Evolutionary conservation across 2,888 invertebrate species (phyloP).

Genomic region (Machimus atricapillus): DNA sequence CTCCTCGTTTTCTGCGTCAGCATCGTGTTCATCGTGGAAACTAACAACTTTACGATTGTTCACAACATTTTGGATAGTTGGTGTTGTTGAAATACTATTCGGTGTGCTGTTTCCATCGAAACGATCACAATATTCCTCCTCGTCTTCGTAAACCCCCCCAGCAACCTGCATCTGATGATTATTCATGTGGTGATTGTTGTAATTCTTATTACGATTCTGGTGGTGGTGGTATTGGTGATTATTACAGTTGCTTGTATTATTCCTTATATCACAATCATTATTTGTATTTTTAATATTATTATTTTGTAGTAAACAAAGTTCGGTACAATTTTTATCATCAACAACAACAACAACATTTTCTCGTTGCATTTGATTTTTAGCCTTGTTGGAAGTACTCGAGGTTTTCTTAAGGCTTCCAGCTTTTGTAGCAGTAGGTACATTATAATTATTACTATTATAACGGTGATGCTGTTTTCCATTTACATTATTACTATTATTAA

Average conservation of each 20-base stretch:
- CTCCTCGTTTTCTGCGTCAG: slow-evolving; percentile 42
- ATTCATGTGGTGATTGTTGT: slow-evolving; percentile 28
- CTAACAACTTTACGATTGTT: slow-evolving; percentile 10
- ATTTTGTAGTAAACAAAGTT: slow-evolving; percentile 44
- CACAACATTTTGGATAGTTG: background rate
- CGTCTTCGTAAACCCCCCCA: slow-evolving; percentile 10
- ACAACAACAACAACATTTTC: slow-evolving; percentile 46
- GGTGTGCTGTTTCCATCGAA: slow-evolving; percentile 44
- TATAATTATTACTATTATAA: slow-evolving; percentile 46
- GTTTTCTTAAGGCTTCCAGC: slow-evolving; percentile 45
- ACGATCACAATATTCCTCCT: slow-evolving; percentile 40
- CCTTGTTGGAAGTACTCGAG: slow-evolving; percentile 52
- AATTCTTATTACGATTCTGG: slow-evolving; percentile 35
- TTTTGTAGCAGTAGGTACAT: background rate
- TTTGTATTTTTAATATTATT: slow-evolving; percentile 41
- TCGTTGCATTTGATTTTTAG: slow-evolving; percentile 44
- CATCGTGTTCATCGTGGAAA: slow-evolving; percentile 37
- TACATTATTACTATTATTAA: slow-evolving; percentile 42
- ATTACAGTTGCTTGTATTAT: slow-evolving; percentile 43
- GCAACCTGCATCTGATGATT: slow-evolving; percentile 21
- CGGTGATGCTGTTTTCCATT: slow-evolving; percentile 19
- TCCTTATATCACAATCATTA: slow-evolving; percentile 46
- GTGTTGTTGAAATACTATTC: slow-evolving; percentile 38
- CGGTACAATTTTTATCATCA: slow-evolving; percentile 45
- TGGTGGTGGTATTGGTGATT: slow-evolving; percentile 26